phyloP scores from a whole-genome alignment of 2,888 invertebrate species.

The Neuroscelio doddi region DNA sequence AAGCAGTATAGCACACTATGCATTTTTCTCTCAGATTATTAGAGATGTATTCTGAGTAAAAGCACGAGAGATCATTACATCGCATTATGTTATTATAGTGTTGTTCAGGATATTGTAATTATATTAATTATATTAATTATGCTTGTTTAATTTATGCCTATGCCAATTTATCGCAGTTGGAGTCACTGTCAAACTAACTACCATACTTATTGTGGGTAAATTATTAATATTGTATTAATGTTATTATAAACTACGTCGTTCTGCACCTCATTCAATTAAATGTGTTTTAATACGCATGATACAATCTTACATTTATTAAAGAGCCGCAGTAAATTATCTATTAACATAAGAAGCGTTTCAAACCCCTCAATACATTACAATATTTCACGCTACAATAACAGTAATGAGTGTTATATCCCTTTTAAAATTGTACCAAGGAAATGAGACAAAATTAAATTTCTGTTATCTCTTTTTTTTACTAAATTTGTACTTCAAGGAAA shows the following conservation, averaged over 20 bases:
- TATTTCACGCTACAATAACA: constrained; percentile 27
- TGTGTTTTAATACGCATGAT: constrained; percentile 58
- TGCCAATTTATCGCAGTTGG: constrained; percentile 18
- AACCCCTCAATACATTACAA: constrained; percentile 23
- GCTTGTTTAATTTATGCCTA: constrained; percentile 27
- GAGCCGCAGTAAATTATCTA: constrained; percentile 26
- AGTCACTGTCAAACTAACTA: constrained; percentile 34
- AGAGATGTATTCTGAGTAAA: constrained; percentile 12
- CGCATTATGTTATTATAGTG: constrained; percentile 18
- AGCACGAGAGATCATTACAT: constrained; percentile 19
- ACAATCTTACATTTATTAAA: constrained; percentile 51
- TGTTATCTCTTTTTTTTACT: no score
- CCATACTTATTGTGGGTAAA: constrained; percentile 23
- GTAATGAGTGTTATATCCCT: background rate
- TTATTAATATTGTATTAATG: constrained; percentile 41
- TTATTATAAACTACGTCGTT: constrained; percentile 49
- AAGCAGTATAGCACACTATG: no score
- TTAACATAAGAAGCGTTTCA: constrained; percentile 56
- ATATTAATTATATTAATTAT: constrained; percentile 44
- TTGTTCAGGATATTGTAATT: constrained; percentile 36
- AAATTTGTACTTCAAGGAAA: no score
- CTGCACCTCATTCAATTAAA: constrained; percentile 57
- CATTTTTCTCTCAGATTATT: constrained; percentile 29
- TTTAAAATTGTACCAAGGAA: background rate
- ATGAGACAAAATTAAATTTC: no score